Percentiles rank a stretch among this genome's conserved stretches.
Evolutionary conservation across 2,888 invertebrate species (phyloP).

Genomic region (Pilophorus perplexus): DNA sequence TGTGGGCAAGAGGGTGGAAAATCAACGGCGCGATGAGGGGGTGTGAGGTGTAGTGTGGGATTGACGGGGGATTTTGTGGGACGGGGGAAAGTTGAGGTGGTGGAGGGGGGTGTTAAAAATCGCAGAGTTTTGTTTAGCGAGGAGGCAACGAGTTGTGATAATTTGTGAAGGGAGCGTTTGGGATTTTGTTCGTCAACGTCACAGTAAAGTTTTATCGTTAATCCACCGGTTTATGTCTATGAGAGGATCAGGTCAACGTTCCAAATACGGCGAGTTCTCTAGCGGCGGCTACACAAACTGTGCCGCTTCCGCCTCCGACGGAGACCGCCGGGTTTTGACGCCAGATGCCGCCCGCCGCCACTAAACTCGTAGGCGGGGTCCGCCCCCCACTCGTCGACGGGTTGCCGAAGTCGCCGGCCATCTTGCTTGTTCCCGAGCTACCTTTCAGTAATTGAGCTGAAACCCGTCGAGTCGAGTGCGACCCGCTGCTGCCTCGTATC

Average conservation of each 20-base stretch:
- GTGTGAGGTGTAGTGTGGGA: too few relatives aligned
- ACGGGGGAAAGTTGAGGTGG: too few relatives aligned
- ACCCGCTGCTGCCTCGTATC: conserved; percentile 1
- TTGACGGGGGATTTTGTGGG: too few relatives aligned
- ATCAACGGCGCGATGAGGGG: too few relatives aligned
- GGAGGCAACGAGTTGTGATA: too few relatives aligned
- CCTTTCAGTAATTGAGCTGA: conserved; percentile 37
- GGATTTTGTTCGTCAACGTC: too few relatives aligned
- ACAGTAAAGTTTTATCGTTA: too few relatives aligned
- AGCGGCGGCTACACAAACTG: neutral
- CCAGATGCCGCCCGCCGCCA: conserved; percentile 1
- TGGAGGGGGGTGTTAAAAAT: neutral
- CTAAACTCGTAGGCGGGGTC: neutral
- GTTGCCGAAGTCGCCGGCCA: conserved; percentile 22
- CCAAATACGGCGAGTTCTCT: conserved; percentile 7
- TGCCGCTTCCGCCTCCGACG: neutral
- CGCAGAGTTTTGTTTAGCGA: neutral
- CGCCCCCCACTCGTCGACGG: conserved; percentile 2
- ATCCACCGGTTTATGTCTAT: too few relatives aligned
- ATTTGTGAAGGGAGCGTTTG: too few relatives aligned
- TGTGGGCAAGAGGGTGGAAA: neutral
- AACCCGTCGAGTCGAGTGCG: conserved; percentile 28
- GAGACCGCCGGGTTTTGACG: neutral
- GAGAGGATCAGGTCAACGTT: too few relatives aligned
- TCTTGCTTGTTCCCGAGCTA: conserved; percentile 18